phyloP scores from a whole-genome alignment of 2,888 invertebrate species.

The Neuroscelio doddi region DNA sequence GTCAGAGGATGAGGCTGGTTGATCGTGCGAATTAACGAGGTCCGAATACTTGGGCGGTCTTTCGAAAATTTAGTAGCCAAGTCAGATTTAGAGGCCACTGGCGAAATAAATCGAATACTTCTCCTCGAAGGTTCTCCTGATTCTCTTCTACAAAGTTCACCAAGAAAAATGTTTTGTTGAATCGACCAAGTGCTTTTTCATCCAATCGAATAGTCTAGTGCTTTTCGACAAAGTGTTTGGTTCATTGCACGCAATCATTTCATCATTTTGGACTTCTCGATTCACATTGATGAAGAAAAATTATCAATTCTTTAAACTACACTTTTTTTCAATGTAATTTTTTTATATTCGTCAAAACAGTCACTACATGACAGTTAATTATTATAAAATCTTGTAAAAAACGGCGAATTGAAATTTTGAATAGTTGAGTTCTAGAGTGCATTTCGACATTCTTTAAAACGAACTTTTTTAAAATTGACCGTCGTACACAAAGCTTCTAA shows the following conservation, averaged over 20 bases:
- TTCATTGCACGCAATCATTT: no score
- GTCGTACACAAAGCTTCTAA: not conserved
- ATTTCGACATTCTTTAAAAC: no score
- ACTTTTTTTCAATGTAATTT: no score
- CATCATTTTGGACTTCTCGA: no score
- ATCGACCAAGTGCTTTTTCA: slow-evolving; percentile 38
- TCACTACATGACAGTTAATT: no score
- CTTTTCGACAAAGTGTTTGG: no score
- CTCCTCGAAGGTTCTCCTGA: slow-evolving; percentile 36
- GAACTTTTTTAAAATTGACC: not conserved
- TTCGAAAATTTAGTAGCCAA: slow-evolving; percentile 50
- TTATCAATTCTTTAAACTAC: no score
- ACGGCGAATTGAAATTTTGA: no score
- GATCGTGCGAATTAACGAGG: slow-evolving; percentile 66
- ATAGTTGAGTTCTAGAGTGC: slow-evolving; percentile 17
- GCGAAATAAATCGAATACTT: slow-evolving; percentile 49
- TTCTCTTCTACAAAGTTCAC: slow-evolving; percentile 36
- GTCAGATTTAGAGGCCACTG: slow-evolving; percentile 48
- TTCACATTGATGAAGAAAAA: no score
- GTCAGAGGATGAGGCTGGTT: slow-evolving; percentile 45
- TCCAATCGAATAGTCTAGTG: slow-evolving; percentile 21
- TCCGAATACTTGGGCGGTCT: slow-evolving; percentile 60
- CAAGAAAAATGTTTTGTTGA: slow-evolving; percentile 44
- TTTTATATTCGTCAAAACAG: no score
- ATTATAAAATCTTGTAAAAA: no score